Evolutionary conservation across 2,797 vertebrate species (phyloP), one percentile per base, ranked within the genome.

Genomic region (Novumbra hubbsi): DNA sequence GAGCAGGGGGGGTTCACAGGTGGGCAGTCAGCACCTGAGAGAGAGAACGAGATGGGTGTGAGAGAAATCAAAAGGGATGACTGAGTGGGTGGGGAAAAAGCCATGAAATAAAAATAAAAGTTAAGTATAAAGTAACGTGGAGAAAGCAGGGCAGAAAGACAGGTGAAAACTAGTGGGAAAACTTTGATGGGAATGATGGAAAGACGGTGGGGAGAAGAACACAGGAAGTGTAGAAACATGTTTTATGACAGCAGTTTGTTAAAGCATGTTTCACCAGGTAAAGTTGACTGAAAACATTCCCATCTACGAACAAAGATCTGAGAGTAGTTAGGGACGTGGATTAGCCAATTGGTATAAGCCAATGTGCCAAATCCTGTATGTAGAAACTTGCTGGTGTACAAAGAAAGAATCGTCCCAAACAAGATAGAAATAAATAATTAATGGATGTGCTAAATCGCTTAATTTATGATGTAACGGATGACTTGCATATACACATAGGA

Each of bases 341-440:
- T 45, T 45, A 45, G 41, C 41, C 41, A 14, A 14, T 45, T 45
- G 34, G 34, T 38, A 38, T 38, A 7, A 67, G 68, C 69, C 80
- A 80, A 27, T 76, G 75, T 55, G 72, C 63, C 80, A 76, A 71
- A 80, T 49, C 81, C 73, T 68, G 65, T 79, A 72, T 78, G 78
- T 79, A 86, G 87, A 81, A 41, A 86, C 83, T 87, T 63, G 71
- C 76, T 80, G 83, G 81, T 79, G 88, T 86, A 87, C 9, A 45
- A 45, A 45, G 41, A 91, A 82, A 84, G 60, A 71, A 80, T 78
- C 76, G 72, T 77, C 70, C 85, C 91, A 89, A 94, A 93, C 82
- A 74, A 76, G 89, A 92, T 85, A 63, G 19, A 45, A 74, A 92
- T 93, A 78, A 93, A 94, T 94, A 88, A 94, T 94, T 92, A 81